Evolutionary conservation across 2,797 vertebrate genomes (phyloP), one percentile per base, ranked within the genome.

Genomic region (Channallabes apus): DNA sequence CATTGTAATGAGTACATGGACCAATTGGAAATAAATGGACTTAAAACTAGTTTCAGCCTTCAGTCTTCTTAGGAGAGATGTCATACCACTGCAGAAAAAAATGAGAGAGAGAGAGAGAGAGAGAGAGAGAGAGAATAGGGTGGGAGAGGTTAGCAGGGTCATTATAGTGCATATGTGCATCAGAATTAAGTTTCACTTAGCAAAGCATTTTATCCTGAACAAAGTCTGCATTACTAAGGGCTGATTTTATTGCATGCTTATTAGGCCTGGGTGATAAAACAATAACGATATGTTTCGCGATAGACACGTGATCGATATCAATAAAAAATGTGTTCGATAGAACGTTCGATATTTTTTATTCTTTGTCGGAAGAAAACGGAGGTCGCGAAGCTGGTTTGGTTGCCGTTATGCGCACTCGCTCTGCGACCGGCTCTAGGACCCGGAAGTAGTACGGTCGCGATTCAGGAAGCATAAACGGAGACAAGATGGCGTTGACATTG

Each of bases 71-170:
- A 35, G 68, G n/a, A 62, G 17, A 56, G 71, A 41, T 61, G 69
- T 51, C 78, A 65, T 73, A 69, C 32, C 73, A 69, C 80, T 77
- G 72, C 35, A 86, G 20, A 77, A 38, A 77, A n/a, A 68, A 58
- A 12, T 67, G 9, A 67, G 35, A 12, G 11, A 84, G 81, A 56
- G 76, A 85, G 35, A 17, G 11, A 71, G 20, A 76, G 35, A 73
- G 76, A 32, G 32, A 79, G 9, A 72, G 14, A 67, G 35, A 12
- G 15, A 84, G 81, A 56, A 67, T 80, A 76, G 80, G 80, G 76
- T 84, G 35, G 24, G 11, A 71, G 20, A 76, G 35, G 65, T n/a
- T 61, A 69, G 61, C 12, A 54, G 20, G 9, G 35, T 72, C 24
- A 46, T 67, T 32, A 82, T 20, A 35, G n/a, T 65, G 32, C 35